These are phyloP conservation scores for Alligator sinensis DNA, from an alignment of 2,113 vertebrate species.

Conservation along the genomic window DNA sequence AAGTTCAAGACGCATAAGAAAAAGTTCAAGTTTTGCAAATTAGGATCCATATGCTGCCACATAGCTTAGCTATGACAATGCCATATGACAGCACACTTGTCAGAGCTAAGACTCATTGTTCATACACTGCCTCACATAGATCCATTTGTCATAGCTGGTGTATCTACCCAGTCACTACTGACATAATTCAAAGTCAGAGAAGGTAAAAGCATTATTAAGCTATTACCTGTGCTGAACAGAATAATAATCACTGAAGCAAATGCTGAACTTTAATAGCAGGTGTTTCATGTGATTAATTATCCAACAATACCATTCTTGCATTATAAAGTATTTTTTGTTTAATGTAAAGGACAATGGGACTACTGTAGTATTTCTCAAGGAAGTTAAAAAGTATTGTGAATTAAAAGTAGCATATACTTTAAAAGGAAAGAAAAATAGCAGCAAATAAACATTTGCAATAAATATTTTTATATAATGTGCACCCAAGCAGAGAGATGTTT, in stretches of 20 bases:
- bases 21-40: too few species aligned
- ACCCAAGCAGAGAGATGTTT: background rate
- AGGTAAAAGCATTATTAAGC: background rate
- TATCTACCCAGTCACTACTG: background rate
- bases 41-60: too few species aligned
- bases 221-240: background rate
- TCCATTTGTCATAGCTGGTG: background rate
- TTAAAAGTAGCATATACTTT: too few species aligned
- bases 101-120: too few species aligned
- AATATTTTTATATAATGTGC: background rate
- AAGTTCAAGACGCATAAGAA: too few species aligned
- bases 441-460: too few species aligned
- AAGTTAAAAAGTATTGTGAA: background rate
- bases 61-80: too few species aligned
- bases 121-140: too few species aligned
- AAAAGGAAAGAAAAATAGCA: too few species aligned
- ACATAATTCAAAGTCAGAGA: background rate
- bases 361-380: background rate
- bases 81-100: too few species aligned
- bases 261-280: background rate
- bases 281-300: background rate
- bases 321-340: background rate
- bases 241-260: background rate
- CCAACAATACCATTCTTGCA: background rate
- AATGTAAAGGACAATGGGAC: background rate